phyloP scores from a whole-genome alignment of 92 coral and sea anemone genomes.

The Epizoanthus fatuus region DNA sequence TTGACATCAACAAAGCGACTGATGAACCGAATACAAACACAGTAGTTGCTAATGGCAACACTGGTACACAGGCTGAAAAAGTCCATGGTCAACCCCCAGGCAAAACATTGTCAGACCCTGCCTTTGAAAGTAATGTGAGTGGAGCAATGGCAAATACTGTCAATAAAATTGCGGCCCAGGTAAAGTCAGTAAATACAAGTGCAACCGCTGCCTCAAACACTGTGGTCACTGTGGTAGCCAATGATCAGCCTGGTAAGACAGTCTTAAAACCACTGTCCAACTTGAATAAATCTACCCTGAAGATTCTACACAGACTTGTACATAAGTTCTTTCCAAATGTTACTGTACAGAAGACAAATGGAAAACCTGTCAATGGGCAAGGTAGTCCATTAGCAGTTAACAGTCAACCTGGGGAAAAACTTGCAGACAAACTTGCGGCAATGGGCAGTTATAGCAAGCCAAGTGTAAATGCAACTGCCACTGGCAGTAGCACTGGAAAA shows the following conservation, averaged over 20 bases:
- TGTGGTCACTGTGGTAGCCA: not conserved
- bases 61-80: slow-evolving; percentile 3
- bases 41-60: not conserved
- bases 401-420: slow-evolving; percentile 1
- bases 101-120: not conserved
- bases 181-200: not conserved
- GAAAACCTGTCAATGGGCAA: not conserved
- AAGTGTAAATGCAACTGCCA: slow-evolving; percentile 8
- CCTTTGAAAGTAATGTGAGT: not conserved
- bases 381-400: not conserved
- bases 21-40: not conserved
- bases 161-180: no score
- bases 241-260: slow-evolving; percentile 14
- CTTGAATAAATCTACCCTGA: slow-evolving; percentile 30
- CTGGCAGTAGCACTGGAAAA: slow-evolving; percentile 46
- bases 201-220: not conserved
- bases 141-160: not conserved
- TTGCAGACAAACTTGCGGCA: slow-evolving; percentile 25
- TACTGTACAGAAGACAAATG: slow-evolving; percentile 20
- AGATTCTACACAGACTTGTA: slow-evolving; percentile 24
- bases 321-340: slow-evolving; percentile 39
- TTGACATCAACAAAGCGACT: not conserved
- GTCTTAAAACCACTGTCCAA: slow-evolving; percentile 37
- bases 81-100: not conserved
- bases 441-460: not conserved